These are phyloP conservation scores for Acheta domesticus DNA, from an alignment of 2,888 invertebrate species.

Conservation along the genomic window DNA sequence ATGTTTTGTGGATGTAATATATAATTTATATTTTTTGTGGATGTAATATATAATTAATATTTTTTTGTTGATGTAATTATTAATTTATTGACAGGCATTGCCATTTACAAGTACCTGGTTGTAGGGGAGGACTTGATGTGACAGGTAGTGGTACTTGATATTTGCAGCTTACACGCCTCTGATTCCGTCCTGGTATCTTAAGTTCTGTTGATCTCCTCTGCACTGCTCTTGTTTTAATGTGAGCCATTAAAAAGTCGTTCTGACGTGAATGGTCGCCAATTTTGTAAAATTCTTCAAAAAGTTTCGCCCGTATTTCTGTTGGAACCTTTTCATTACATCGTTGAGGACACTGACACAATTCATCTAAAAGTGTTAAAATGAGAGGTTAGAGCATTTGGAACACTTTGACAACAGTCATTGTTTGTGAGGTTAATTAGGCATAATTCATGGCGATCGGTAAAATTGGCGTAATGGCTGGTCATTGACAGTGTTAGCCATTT, in stretches of 20 bases:
- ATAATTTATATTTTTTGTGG: no score
- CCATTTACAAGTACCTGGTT: constrained; percentile 23
- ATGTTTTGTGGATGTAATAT: no score
- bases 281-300: constrained; percentile 53
- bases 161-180: constrained; percentile 53
- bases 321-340: constrained; percentile 54
- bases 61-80: neutral
- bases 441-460: neutral
- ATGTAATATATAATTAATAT: no score
- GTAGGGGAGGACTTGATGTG: constrained; percentile 9
- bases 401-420: neutral
- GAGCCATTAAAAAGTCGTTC: constrained; percentile 51
- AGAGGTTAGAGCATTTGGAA: constrained; percentile 19
- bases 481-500: constrained; percentile 22
- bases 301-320: constrained; percentile 47
- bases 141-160: constrained; percentile 49
- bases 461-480: constrained; percentile 20
- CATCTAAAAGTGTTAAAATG: constrained; percentile 46
- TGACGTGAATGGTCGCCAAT: constrained; percentile 52
- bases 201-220: constrained; percentile 40
- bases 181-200: constrained; percentile 39
- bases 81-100: neutral
- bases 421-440: neutral
- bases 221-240: constrained; percentile 52
- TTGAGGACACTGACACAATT: constrained; percentile 54